Evolutionary conservation across 2,113 vertebrate genomes (phyloP).

Genomic region (Vicugna pacos): DNA sequence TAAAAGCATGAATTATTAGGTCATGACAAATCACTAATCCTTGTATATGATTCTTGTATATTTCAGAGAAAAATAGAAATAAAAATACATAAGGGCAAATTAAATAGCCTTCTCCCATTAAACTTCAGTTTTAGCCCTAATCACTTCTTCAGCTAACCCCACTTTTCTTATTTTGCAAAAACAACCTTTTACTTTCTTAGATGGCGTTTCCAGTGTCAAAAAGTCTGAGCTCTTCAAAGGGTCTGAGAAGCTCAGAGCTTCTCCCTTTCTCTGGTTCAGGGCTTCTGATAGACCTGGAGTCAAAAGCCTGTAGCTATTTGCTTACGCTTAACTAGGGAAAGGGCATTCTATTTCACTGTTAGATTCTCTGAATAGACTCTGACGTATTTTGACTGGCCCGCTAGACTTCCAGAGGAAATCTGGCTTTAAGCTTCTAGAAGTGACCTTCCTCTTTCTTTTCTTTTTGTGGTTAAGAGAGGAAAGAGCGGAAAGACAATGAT

Average conservation of each 20-base stretch:
- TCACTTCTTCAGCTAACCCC: neutral
- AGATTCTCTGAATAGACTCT: conserved; percentile 38
- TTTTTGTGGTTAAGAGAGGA: conserved; percentile 47
- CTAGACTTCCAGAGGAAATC: conserved; percentile 69
- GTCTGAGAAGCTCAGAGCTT: neutral
- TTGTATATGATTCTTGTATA: neutral
- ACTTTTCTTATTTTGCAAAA: conserved; percentile 29
- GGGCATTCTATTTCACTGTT: neutral
- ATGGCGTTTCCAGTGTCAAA: neutral
- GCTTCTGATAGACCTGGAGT: neutral
- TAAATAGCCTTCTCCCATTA: neutral
- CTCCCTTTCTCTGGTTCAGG: neutral
- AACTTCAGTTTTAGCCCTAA: neutral
- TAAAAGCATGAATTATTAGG: neutral
- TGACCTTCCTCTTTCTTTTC: conserved; percentile 54
- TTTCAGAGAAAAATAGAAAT: neutral
- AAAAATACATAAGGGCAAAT: neutral
- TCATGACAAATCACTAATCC: neutral
- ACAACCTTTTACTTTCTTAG: neutral
- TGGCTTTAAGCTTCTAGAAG: conserved; percentile 51
- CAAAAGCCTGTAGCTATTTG: neutral
- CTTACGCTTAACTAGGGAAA: neutral
- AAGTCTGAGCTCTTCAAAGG: neutral
- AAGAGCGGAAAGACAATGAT: conserved; percentile 10
- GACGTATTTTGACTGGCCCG: conserved; percentile 10